These are phyloP conservation scores for Micrasema longulum DNA, from an alignment of 1,140 invertebrate species.

Conservation along the genomic window DNA sequence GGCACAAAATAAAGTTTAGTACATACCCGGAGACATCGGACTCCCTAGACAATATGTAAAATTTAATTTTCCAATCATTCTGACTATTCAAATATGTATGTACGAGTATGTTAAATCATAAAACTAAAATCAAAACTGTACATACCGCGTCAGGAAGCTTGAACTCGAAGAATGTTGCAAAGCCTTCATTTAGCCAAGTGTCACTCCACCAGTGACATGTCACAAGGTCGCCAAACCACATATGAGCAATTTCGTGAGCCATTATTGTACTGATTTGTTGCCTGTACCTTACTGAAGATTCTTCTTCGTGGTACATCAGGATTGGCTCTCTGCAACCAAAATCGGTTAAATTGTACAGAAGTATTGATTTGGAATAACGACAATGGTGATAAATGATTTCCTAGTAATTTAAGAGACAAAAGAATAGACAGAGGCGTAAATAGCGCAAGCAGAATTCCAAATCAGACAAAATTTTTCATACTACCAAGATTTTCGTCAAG, in stretches of 20 bases:
- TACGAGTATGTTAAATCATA: neutral
- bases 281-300: conserved; percentile 53
- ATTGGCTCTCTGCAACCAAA: conserved; percentile 19
- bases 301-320: conserved; percentile 1
- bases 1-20: neutral
- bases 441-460: no score
- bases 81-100: no score
- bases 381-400: no score
- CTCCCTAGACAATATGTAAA: no score
- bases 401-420: no score
- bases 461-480: no score
- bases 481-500: no score
- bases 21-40: neutral
- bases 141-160: conserved; percentile 61
- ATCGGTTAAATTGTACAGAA: no score
- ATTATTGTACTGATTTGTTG: conserved; percentile 70
- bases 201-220: conserved; percentile 78
- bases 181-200: conserved; percentile 79
- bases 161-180: conserved; percentile 62
- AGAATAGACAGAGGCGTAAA: no score
- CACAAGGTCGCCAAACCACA: conserved; percentile 78
- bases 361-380: no score
- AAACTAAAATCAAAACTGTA: neutral
- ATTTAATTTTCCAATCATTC: no score
- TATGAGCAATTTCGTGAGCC: conserved; percentile 75